Evolutionary conservation across 2,797 vertebrate species (phyloP), one percentile per base, ranked within the genome.

Genomic region (Cryptoprocta ferox): DNA sequence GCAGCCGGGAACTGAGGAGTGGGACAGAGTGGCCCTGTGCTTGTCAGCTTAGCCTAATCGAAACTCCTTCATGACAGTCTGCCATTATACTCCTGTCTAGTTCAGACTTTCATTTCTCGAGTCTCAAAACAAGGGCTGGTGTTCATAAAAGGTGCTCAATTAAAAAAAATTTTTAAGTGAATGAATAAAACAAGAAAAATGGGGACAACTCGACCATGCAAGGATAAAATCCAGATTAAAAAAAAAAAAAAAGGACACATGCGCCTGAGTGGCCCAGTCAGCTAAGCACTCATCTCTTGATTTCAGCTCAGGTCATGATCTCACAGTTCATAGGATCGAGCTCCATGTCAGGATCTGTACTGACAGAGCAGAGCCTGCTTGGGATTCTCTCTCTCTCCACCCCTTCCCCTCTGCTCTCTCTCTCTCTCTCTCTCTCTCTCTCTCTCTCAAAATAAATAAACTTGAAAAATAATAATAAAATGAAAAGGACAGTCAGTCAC

Each of bases 21-120:
- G 8, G n/a, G 35, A 2, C 0, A 0, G 3, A 50, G 45, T 12
- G n/a, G 70, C 39, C 35, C 0, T 0, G 1, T 0, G 1, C 37
- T 14, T 14, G 5, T 16, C 53, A 11, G 18, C 68, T 21, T 3
- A 16, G 7, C 66, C 32, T 3, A 1, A 13, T 1, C 3, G 13
- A 18, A 63, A 37, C 26, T 65, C 70, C 65, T 1, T 32, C 0
- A 1, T 30, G 71, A 80, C n/a, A 7, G 39, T 16, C 71, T 30
- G 24, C 66, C 71, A 16, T 75, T 75, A 75, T 45, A 42, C 26
- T 39, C 48, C 81, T 63, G 24, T 30, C 45, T 9, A 6, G 42
- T 21, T 26, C 6, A 6, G 35, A 8, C 8, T 35, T 81, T 65
- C 42, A 13, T 26, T 35, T 65, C 50, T 53, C 78, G 19, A 78